Evolutionary conservation across 2,797 vertebrate genomes (phyloP).

Genomic region (Paedocypris micromegethes): DNA sequence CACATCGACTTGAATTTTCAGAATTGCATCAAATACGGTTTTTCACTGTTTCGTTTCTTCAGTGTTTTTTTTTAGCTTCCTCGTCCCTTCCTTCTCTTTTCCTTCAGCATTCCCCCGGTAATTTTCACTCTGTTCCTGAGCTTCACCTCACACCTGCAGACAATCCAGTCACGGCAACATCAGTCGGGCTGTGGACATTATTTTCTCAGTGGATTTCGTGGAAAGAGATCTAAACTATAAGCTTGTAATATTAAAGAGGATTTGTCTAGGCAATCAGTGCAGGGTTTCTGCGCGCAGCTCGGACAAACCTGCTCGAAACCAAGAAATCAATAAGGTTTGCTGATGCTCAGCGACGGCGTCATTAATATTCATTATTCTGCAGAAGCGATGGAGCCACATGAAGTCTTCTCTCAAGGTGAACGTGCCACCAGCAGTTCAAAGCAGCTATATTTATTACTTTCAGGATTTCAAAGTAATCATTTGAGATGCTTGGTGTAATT

Average conservation of each 20-base stretch:
- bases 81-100: neutral
- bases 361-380: conserved; percentile 23
- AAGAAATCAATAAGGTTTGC: conserved; percentile 9
- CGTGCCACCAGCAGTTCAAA: no score
- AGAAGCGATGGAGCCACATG: conserved; percentile 8
- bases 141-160: neutral
- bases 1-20: no score
- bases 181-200: conserved; percentile 15
- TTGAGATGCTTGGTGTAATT: no score
- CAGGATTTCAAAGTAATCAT: no score
- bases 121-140: neutral
- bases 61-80: neutral
- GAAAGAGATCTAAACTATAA: conserved; percentile 20
- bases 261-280: conserved; percentile 23
- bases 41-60: neutral
- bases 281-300: conserved; percentile 17
- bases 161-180: conserved; percentile 17
- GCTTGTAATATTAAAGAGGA: conserved; percentile 26
- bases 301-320: neutral
- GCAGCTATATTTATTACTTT: no score
- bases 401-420: neutral
- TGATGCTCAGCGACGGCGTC: neutral
- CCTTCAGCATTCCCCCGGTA: no score
- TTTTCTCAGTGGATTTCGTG: conserved; percentile 18
- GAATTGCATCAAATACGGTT: no score